Conservation (phyloP, 2,797 vertebrate genomes). For the Otolemur crassicaudatus region DNA sequence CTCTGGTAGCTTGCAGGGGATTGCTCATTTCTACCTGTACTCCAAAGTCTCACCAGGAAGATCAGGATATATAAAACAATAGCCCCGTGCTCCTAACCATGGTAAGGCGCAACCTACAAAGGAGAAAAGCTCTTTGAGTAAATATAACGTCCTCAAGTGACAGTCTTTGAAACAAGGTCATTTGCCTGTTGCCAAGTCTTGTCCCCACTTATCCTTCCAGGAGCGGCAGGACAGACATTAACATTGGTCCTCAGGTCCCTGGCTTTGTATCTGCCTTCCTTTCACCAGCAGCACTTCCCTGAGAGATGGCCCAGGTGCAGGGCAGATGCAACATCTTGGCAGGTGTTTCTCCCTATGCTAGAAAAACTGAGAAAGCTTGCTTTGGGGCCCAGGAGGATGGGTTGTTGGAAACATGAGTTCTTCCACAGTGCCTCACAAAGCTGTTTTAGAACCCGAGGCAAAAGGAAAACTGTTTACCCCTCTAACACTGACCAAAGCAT, state of each 20-base stretch:
- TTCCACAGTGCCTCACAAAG: neutral
- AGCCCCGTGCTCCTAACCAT: rapidly evolving
- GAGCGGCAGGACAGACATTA: neutral
- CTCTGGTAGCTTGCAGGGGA: neutral
- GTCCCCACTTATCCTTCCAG: neutral
- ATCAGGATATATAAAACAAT: neutral
- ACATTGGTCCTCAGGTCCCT: neutral
- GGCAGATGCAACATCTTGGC: rapidly evolving
- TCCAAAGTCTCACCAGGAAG: neutral
- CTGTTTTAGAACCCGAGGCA: rapidly evolving
- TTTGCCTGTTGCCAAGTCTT: neutral
- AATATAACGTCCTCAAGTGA: rapidly evolving
- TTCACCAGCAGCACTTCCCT: neutral
- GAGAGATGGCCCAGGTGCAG: neutral
- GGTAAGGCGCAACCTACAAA: neutral
- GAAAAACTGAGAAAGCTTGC: neutral
- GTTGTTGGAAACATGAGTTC: neutral
- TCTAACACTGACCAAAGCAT: rapidly evolving
- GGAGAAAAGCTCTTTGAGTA: neutral
- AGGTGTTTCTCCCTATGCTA: neutral
- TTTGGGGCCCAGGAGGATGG: too few species aligned
- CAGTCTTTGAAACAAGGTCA: neutral
- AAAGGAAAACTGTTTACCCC: neutral
- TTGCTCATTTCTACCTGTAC: rapidly evolving
- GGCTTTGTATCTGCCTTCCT: neutral